Evolutionary conservation across 2,797 vertebrate species (phyloP), one percentile per base, ranked within the genome.

Genomic region (Meda fulgida): DNA sequence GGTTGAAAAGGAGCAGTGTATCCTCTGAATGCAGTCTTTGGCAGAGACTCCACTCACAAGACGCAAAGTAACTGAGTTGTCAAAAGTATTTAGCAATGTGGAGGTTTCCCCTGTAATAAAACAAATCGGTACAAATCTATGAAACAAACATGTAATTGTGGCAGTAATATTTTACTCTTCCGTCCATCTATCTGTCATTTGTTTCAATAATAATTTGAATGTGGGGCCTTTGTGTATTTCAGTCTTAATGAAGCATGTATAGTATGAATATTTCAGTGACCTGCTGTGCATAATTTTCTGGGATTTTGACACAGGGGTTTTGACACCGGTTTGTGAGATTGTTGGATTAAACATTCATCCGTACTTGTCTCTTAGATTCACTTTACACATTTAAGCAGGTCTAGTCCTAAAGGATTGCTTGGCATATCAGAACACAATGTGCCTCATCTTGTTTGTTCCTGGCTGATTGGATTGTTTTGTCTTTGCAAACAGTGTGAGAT

Each of bases 331-430:
- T 92, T 92, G 90, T 92, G 90, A 83, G 86, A 94, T 93, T 94
- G 93, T 95, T 88, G 90, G 93, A 95, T 96, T 94, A 95, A 95
- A 95, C 93, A 94, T 95, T 95, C 89, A 95, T 95, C 94, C 92
- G 92, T 92, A 89, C 91, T 93, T 94, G 95, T 95, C 94, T 95
- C 92, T 92, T 94, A 93, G 94, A 96, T 94, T 94, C 92, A 92
- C 92, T 93, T 91, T 85, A 90, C 91, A 92, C 91, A 90, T 89
- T 81, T 87, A 80, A 86, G 80, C 80, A 83, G 84, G 84, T 82
- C 88, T 87, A 84, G 84, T 90, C 88, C 87, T 89, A 75, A 86
- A 87, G 88, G 87, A 85, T 84, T 81, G 38, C 77, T 53, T 71
- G 82, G 82, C 65, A 78, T 87, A 87, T 88, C 65, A 85, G 81